phyloP scores from a whole-genome alignment of 2,797 vertebrate genomes.

The Todus mexicanus region DNA sequence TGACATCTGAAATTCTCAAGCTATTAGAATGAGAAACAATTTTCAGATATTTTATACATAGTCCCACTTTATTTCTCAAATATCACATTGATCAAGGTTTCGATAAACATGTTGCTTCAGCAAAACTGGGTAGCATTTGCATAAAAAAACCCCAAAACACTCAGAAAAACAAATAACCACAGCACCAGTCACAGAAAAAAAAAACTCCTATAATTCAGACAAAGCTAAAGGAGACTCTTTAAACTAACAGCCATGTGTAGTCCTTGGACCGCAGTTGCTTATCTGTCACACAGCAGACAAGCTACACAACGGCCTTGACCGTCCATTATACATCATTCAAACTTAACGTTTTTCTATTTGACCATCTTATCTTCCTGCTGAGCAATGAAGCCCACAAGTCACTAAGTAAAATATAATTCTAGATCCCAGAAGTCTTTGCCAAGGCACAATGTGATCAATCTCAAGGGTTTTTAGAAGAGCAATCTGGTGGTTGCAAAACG shows the following conservation, averaged over 20 bases:
- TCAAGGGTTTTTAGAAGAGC: not conserved
- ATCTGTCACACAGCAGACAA: constrained; percentile 52
- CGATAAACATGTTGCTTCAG: not conserved
- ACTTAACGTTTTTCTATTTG: constrained; percentile 39
- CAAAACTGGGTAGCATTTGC: not conserved
- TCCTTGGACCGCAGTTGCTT: constrained; percentile 48
- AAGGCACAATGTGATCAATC: not conserved
- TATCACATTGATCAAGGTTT: not conserved
- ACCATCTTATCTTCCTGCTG: constrained; percentile 24
- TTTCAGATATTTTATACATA: not conserved
- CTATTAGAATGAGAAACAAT: not conserved
- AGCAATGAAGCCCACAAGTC: not conserved
- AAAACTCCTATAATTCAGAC: not conserved
- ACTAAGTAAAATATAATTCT: not conserved
- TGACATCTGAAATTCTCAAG: not conserved
- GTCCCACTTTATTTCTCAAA: not conserved
- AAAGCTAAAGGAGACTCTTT: not conserved
- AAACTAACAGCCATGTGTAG: not conserved
- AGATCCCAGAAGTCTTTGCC: constrained; percentile 4
- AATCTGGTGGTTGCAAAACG: not conserved
- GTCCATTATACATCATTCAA: constrained; percentile 30
- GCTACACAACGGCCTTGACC: constrained; percentile 37
- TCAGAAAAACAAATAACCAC: not conserved
- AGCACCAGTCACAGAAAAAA: not conserved
- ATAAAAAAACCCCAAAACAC: not conserved